Conservation (phyloP, 2,888 invertebrate genomes). For the Cyaniris semiargus region DNA sequence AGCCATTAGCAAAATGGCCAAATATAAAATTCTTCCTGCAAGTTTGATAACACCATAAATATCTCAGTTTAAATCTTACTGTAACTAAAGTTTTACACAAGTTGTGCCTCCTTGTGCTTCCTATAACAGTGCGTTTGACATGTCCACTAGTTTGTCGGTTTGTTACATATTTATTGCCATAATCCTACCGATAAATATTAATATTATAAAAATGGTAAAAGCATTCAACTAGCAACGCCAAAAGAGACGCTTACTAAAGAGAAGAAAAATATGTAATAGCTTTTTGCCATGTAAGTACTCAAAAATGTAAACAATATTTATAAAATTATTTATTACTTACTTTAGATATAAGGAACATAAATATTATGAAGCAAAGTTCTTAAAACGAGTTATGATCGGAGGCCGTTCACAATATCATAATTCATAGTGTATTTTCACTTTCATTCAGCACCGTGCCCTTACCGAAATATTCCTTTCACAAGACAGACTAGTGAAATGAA, state of each 20-base stretch:
- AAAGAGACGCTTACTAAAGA: background rate
- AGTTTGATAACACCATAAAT: too few relatives aligned
- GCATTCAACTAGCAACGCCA: background rate
- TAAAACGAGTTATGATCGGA: background rate
- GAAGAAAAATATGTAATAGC: background rate
- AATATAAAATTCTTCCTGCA: too few relatives aligned
- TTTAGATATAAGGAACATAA: background rate
- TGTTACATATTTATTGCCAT: constrained; percentile 8
- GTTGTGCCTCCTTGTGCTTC: background rate
- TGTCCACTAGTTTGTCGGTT: background rate
- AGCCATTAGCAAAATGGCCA: too few relatives aligned
- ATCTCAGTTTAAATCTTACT: too few relatives aligned
- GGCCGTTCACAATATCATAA: background rate
- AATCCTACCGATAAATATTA: background rate
- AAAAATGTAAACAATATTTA: background rate
- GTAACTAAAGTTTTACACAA: too few relatives aligned
- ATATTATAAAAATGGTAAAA: constrained; percentile 11
- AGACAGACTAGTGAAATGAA: too few relatives aligned
- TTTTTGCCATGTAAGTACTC: background rate
- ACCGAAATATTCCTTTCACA: too few relatives aligned
- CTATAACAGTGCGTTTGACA: background rate
- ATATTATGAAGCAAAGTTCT: background rate
- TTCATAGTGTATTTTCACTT: background rate
- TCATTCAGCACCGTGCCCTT: background rate
- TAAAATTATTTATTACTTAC: background rate